Conservation (phyloP, 2,113 vertebrate genomes). For the Heterotis niloticus region DNA sequence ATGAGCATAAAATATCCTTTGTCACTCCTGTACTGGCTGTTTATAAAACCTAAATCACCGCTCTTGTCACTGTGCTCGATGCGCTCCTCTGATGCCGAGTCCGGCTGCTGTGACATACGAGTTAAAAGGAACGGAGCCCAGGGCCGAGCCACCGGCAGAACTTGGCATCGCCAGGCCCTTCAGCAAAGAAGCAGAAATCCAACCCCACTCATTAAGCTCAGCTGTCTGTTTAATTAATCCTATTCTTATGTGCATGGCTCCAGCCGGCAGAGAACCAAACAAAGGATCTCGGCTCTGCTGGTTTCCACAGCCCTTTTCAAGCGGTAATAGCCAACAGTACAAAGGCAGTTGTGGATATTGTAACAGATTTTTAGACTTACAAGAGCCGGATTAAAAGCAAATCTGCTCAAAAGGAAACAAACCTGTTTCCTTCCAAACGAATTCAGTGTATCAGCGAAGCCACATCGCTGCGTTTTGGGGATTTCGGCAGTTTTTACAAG, state of each 20-base stretch:
- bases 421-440: constrained; percentile 17
- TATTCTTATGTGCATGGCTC: constrained; percentile 4
- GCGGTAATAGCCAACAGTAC: constrained; percentile 17
- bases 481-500: constrained; percentile 32
- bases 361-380: constrained; percentile 25
- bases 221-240: constrained; percentile 22
- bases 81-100: neutral
- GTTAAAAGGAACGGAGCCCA: neutral
- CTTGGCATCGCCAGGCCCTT: neutral
- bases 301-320: constrained; percentile 12
- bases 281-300: neutral
- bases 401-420: constrained; percentile 26
- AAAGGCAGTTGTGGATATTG: constrained; percentile 4
- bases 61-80: neutral
- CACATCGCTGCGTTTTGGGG: neutral
- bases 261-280: neutral
- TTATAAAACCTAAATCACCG: too few relatives aligned
- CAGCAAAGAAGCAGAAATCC: constrained; percentile 14
- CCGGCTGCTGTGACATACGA: neutral
- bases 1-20: neutral
- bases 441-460: constrained; percentile 26
- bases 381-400: constrained; percentile 25
- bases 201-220: constrained; percentile 6
- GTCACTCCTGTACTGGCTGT: neutral
- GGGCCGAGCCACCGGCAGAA: neutral